Percentiles rank a stretch among this genome's conserved stretches.
Conservation (phyloP, 2,113 vertebrate species). For the Apteryx owenii region DNA sequence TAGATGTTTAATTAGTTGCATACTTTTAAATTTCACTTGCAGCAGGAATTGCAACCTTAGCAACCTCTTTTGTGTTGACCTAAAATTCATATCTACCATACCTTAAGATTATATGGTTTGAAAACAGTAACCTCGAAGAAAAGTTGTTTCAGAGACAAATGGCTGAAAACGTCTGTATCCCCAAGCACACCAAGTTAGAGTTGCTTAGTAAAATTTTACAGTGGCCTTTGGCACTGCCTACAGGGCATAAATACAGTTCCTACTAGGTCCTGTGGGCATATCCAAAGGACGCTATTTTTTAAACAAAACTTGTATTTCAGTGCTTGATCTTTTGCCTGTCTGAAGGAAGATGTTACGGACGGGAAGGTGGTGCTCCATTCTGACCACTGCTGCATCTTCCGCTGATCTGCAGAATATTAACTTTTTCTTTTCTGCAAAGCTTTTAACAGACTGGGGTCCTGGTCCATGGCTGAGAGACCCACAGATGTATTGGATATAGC, state of each 20-base stretch:
- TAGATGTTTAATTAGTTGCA: constrained; percentile 32
- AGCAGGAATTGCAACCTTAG: constrained; percentile 8
- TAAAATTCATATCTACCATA: background rate
- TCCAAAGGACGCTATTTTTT: background rate
- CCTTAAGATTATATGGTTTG: background rate
- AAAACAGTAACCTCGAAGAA: background rate
- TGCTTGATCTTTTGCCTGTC: background rate
- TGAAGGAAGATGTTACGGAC: background rate
- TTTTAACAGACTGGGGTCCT: background rate
- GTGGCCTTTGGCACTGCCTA: background rate
- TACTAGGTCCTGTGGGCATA: background rate
- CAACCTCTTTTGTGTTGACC: constrained; percentile 11
- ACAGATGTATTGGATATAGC: background rate
- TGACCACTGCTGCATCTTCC: background rate
- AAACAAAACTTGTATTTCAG: background rate
- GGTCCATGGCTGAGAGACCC: background rate
- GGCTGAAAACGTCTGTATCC: background rate
- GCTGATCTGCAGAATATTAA: background rate
- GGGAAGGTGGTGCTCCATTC: background rate
- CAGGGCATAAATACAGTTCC: background rate
- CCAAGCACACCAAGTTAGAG: background rate
- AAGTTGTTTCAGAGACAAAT: constrained; percentile 11
- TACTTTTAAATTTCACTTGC: constrained; percentile 11
- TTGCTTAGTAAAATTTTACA: background rate
- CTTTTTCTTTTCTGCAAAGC: background rate